These are phyloP conservation scores for Girardinus metallicus DNA, from an alignment of 2,797 vertebrate genomes.

Conservation along the genomic window DNA sequence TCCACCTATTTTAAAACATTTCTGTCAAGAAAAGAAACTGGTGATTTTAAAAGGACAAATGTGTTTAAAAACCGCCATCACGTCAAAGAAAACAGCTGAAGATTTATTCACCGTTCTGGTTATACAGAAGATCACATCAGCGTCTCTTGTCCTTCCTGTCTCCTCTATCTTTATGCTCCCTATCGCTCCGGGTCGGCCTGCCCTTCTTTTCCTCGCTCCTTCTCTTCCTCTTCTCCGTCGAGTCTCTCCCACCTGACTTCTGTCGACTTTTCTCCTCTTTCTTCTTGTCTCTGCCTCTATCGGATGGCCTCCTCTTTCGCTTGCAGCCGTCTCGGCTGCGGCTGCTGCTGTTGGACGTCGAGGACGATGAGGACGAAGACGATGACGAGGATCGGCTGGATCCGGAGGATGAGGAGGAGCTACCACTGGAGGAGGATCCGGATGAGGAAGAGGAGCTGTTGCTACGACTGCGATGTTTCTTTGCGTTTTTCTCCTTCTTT, in stretches of 20 bases:
- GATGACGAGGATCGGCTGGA: constrained; percentile 88
- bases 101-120: constrained; percentile 5
- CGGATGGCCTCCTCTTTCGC: constrained; percentile 86
- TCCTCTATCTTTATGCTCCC: constrained; percentile 93
- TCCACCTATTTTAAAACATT: constrained; percentile 10
- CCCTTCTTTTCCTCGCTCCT: constrained; percentile 83
- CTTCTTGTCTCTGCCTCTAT: constrained; percentile 81
- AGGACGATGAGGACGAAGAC: constrained; percentile 88
- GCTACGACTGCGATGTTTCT: constrained; percentile 83
- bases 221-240: constrained; percentile 83
- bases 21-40: neutral
- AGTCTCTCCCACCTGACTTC: constrained; percentile 86
- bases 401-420: constrained; percentile 88
- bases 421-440: constrained; percentile 87
- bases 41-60: constrained; percentile 7
- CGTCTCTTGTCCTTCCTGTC: constrained; percentile 96
- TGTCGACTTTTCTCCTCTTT: constrained; percentile 87
- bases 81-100: constrained; percentile 14
- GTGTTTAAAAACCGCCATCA: neutral
- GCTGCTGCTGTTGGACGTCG: constrained; percentile 83
- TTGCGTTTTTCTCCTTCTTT: constrained; percentile 79
- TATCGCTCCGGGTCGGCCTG: constrained; percentile 89
- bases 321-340: constrained; percentile 86
- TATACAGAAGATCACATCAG: constrained; percentile 62
- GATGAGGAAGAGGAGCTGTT: constrained; percentile 88